Conservation (phyloP, 2,888 invertebrate species). For the Boloria selene region DNA sequence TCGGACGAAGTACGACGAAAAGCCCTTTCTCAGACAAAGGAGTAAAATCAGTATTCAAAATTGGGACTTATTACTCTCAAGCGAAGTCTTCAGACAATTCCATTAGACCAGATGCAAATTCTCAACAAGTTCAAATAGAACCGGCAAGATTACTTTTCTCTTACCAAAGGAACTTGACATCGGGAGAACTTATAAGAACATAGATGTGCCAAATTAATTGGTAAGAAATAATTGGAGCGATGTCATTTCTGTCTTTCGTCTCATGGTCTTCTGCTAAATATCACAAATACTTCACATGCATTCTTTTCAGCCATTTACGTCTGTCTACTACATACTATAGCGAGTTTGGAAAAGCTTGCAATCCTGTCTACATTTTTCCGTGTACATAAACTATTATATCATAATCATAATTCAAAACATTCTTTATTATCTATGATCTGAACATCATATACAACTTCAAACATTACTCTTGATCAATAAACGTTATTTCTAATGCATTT, state of each 20-base stretch:
- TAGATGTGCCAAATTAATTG: conserved; percentile 65
- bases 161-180: conserved; percentile 72
- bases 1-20: conserved; percentile 78
- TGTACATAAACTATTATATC: conserved; percentile 25
- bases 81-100: conserved; percentile 73
- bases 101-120: conserved; percentile 76
- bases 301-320: conserved; percentile 37
- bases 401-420: conserved; percentile 33
- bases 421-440: conserved; percentile 14
- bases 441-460: conserved; percentile 17
- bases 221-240: conserved; percentile 63
- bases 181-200: conserved; percentile 59
- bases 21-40: conserved; percentile 71
- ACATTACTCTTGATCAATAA: not conserved
- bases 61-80: conserved; percentile 75
- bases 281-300: conserved; percentile 33
- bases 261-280: conserved; percentile 42
- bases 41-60: conserved; percentile 68
- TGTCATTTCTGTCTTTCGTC: conserved; percentile 51
- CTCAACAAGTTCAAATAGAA: conserved; percentile 76
- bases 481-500: conserved; percentile 4
- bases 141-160: conserved; percentile 70
- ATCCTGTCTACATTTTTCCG: conserved; percentile 24
- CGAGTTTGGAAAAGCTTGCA: conserved; percentile 9
- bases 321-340: conserved; percentile 20